phyloP scores from a whole-genome alignment of 2,113 vertebrate species.

The Corydoras maculifer region DNA sequence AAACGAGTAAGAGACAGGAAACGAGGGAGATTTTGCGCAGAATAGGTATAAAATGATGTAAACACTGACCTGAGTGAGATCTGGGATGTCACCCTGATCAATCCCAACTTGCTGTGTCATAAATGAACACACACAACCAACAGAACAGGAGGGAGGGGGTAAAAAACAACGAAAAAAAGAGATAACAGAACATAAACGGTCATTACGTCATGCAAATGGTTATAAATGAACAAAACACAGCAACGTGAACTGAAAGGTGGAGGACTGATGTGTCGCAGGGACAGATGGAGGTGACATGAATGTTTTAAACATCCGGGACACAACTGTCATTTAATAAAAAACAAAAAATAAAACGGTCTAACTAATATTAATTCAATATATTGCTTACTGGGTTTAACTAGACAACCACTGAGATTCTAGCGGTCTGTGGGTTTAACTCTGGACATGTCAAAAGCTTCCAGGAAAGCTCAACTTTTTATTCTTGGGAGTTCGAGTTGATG shows the following conservation, averaged over 20 bases:
- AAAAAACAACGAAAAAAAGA: constrained; percentile 26
- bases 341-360: background rate
- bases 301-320: constrained; percentile 4
- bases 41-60: constrained; percentile 54
- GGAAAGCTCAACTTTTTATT: too few species aligned
- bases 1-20: background rate
- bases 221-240: constrained; percentile 56
- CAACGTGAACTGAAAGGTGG: constrained; percentile 27
- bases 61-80: constrained; percentile 95
- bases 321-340: constrained; percentile 15
- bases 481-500: too few species aligned
- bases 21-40: constrained; percentile 12
- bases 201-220: constrained; percentile 67
- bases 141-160: background rate
- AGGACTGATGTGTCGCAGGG: constrained; percentile 37
- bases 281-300: constrained; percentile 19
- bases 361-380: background rate
- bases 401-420: too few species aligned
- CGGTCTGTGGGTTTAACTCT: too few species aligned
- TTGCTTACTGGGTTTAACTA: too few species aligned
- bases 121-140: constrained; percentile 52
- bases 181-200: constrained; percentile 47
- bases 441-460: too few species aligned
- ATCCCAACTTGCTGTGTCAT: constrained; percentile 94
- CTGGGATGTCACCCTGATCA: constrained; percentile 90